phyloP scores from a whole-genome alignment of 35 echinoderm and acorn worm genomes.

The Strongylocentrotus purpuratus region DNA sequence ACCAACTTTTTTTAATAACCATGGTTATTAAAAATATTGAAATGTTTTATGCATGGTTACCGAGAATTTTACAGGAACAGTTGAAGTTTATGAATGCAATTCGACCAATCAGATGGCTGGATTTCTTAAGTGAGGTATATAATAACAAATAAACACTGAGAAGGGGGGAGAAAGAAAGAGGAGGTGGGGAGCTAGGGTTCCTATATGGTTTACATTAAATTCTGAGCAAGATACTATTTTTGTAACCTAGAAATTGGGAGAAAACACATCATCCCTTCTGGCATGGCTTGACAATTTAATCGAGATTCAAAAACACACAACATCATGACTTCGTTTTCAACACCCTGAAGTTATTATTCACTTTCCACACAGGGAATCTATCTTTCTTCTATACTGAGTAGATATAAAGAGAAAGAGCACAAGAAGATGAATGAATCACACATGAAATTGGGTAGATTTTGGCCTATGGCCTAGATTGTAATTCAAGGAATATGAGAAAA shows the following conservation, averaged over 20 bases:
- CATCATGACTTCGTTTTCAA: background rate
- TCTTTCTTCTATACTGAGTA: background rate
- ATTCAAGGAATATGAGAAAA: background rate
- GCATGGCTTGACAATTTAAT: background rate
- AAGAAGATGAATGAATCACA: background rate
- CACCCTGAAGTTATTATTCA: conserved; percentile 11
- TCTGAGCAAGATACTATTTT: background rate
- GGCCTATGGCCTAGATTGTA: background rate
- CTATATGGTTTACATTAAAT: background rate
- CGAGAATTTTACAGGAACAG: too few relatives aligned
- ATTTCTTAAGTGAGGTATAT: too few relatives aligned
- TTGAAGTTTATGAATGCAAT: too few relatives aligned
- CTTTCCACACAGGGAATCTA: background rate
- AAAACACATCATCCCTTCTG: background rate
- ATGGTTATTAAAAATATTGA: too few relatives aligned
- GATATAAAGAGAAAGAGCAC: background rate
- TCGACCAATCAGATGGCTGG: too few relatives aligned
- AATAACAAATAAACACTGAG: too few relatives aligned
- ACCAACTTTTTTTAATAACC: too few relatives aligned
- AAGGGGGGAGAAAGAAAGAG: too few relatives aligned
- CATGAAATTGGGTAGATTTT: background rate
- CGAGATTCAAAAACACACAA: background rate
- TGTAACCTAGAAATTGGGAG: background rate
- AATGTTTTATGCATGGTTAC: too few relatives aligned
- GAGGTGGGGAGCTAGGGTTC: background rate